These are phyloP conservation scores for Drosophila quinaria DNA, from an alignment of 2,888 invertebrate species.

Conservation along the genomic window DNA sequence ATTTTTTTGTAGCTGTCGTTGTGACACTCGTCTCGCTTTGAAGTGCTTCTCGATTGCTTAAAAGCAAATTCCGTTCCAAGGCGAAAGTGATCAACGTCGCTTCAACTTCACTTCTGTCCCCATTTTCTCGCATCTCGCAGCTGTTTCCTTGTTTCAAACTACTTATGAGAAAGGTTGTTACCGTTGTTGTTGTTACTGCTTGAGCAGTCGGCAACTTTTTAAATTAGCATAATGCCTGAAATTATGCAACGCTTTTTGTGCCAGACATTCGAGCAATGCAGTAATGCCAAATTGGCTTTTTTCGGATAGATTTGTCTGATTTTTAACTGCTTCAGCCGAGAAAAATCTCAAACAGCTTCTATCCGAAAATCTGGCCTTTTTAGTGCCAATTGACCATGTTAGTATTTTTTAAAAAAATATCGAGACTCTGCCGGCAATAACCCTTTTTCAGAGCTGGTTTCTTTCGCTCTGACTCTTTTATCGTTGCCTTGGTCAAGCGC, in stretches of 20 bases:
- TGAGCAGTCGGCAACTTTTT: constrained; percentile 68
- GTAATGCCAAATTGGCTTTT: too few relatives aligned
- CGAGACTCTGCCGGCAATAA: too few relatives aligned
- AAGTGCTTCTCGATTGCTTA: constrained; percentile 83
- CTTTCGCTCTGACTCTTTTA: too few relatives aligned
- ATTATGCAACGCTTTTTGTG: constrained; percentile 73
- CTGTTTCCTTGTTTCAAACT: constrained; percentile 60
- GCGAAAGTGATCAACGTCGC: constrained; percentile 69
- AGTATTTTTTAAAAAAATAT: too few relatives aligned
- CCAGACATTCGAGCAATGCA: constrained; percentile 51
- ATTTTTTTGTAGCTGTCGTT: constrained; percentile 40
- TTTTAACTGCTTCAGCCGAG: too few relatives aligned
- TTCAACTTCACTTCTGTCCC: constrained; percentile 25
- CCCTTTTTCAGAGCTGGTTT: too few relatives aligned
- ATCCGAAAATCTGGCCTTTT: too few relatives aligned
- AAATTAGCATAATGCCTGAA: constrained; percentile 80
- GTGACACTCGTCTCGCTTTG: constrained; percentile 65
- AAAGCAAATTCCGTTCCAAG: constrained; percentile 77
- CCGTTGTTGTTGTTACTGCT: constrained; percentile 41
- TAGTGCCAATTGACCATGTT: too few relatives aligned
- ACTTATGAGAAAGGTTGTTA: constrained; percentile 57
- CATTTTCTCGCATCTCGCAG: constrained; percentile 51
- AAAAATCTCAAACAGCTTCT: too few relatives aligned
- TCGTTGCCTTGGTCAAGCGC: too few relatives aligned
- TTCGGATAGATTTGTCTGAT: too few relatives aligned